Conservation (phyloP, 2,888 invertebrate genomes). For the Tachina lurida region DNA sequence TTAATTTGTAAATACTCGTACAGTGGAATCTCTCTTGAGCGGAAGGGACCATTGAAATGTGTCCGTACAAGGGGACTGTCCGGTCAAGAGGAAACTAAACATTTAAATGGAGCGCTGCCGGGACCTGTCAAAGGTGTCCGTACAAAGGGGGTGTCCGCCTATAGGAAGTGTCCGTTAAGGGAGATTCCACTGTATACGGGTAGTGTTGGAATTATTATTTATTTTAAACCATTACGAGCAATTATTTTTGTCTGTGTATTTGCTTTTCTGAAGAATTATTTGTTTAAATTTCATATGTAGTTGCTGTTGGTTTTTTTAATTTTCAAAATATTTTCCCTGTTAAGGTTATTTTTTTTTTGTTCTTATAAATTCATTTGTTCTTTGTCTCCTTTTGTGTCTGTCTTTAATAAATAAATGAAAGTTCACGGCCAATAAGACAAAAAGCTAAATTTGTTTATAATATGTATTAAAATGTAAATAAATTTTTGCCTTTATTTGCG, state of each 20-base stretch:
- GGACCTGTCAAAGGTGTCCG: no score
- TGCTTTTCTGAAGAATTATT: conserved; percentile 17
- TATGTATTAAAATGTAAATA: not conserved
- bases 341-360: not conserved
- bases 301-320: not conserved
- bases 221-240: conserved; percentile 10
- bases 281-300: conserved; percentile 16
- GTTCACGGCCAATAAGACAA: conserved; percentile 63
- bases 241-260: not conserved
- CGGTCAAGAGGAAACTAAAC: no score
- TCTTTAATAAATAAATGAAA: conserved; percentile 33
- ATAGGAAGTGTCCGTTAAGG: no score
- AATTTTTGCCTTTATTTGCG: not conserved
- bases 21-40: no score
- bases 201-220: not conserved
- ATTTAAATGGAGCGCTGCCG: no score
- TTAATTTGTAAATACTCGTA: conserved; percentile 13
- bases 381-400: conserved; percentile 7
- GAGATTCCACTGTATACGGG: no score
- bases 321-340: conserved; percentile 3
- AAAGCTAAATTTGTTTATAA: conserved; percentile 31
- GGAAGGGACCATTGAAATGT: no score
- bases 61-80: no score
- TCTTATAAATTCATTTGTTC: conserved; percentile 7
- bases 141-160: no score